Percentiles rank a stretch among this genome's conserved stretches.
Evolutionary conservation across 2,797 vertebrate genomes (phyloP).

Genomic region (Eulemur mongoz): DNA sequence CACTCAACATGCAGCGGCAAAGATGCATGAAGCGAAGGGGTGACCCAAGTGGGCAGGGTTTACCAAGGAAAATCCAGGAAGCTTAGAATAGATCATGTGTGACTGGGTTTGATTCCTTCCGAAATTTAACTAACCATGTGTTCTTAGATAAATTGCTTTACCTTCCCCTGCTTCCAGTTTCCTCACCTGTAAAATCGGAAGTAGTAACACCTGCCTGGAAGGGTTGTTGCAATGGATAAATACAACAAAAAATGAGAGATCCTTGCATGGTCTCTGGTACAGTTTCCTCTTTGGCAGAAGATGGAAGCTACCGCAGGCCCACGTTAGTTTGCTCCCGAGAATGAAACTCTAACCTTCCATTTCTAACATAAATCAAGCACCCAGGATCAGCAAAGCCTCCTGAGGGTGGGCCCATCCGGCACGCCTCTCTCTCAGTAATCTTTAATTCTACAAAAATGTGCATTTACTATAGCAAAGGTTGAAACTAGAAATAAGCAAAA

Average conservation of each 20-base stretch:
- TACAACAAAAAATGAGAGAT: background rate
- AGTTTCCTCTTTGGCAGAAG: background rate
- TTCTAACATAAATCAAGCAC: background rate
- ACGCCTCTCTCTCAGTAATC: background rate
- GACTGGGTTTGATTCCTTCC: background rate
- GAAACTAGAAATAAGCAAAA: background rate
- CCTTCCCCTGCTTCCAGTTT: background rate
- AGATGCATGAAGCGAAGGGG: rapidly evolving
- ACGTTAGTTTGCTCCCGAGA: background rate
- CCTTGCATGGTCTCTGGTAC: background rate
- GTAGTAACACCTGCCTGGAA: background rate
- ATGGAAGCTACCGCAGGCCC: background rate
- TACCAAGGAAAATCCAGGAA: background rate
- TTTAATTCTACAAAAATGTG: background rate
- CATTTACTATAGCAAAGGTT: background rate
- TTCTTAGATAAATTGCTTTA: background rate
- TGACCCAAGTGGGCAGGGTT: background rate
- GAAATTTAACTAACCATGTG: background rate
- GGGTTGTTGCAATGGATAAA: background rate
- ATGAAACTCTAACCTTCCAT: background rate
- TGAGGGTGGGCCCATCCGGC: rapidly evolving
- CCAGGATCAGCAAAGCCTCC: background rate
- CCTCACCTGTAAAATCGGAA: background rate
- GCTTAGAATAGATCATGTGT: background rate
- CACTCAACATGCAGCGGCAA: background rate